Conservation (phyloP, 2,888 invertebrate genomes). For the Xanthorhoe designata region DNA sequence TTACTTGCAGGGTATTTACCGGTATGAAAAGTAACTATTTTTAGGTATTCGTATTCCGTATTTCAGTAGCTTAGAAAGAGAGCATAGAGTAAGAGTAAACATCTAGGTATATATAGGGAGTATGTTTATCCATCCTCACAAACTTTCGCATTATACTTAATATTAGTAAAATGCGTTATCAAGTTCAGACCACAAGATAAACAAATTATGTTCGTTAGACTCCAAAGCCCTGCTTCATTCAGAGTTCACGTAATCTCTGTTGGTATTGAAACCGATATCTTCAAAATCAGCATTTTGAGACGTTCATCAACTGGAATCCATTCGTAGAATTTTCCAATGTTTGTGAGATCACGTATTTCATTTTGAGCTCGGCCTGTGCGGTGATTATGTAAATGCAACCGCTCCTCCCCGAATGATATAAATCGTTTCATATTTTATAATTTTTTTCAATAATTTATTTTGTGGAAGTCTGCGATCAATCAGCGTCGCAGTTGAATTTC, state of each 20-base stretch:
- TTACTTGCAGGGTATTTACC: no score
- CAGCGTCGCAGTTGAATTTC: conserved; percentile 61
- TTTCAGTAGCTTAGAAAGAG: no score
- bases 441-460: conserved; percentile 74
- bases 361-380: conserved; percentile 61
- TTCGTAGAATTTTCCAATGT: conserved; percentile 57
- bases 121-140: background rate
- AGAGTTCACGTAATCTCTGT: conserved; percentile 20
- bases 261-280: conserved; percentile 30
- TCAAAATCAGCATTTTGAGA: conserved; percentile 36
- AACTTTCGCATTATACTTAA: background rate
- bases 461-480: conserved; percentile 70
- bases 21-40: no score
- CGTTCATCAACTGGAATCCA: conserved; percentile 40
- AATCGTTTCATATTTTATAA: conserved; percentile 80
- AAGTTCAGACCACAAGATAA: background rate
- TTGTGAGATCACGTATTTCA: conserved; percentile 74
- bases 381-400: conserved; percentile 77
- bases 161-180: background rate
- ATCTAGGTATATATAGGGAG: no score
- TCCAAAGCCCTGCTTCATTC: conserved; percentile 10
- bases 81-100: no score
- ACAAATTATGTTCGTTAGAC: background rate
- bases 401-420: conserved; percentile 71
- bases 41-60: no score